Conservation (phyloP, 2,888 invertebrate genomes). For the Parasteatoda lunata region DNA sequence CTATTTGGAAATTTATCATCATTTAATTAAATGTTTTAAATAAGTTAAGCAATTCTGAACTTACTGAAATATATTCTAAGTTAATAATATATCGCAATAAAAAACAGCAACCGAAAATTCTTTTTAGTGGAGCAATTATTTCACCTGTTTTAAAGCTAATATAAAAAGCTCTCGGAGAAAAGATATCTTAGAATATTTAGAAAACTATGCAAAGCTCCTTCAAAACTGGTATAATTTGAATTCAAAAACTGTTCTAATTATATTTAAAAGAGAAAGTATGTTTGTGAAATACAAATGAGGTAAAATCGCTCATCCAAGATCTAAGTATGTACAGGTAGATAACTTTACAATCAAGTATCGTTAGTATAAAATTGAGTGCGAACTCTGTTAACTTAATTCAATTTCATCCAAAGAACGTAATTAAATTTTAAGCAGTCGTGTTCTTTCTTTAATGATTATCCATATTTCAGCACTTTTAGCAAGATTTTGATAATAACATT, state of each 20-base stretch:
- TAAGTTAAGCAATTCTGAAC: no score
- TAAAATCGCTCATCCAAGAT: not conserved
- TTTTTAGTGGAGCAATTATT: no score
- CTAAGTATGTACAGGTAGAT: not conserved
- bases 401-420: conserved; percentile 61
- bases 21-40: no score
- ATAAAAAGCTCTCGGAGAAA: no score
- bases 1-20: no score
- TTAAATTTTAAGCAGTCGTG: conserved; percentile 41
- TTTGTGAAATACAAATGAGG: conserved; percentile 55
- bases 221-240: conserved; percentile 16
- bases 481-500: conserved; percentile 37
- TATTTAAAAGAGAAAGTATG: conserved; percentile 25
- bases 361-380: conserved; percentile 8
- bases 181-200: not conserved
- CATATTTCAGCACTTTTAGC: conserved; percentile 46
- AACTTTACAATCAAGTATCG: conserved; percentile 5
- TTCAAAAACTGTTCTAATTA: conserved; percentile 50
- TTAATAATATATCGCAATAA: no score
- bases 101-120: no score
- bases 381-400: conserved; percentile 41
- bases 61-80: no score
- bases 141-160: no score
- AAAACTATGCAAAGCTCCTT: not conserved
- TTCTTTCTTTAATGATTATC: conserved; percentile 62